A percentile compares a stretch with the other conserved stretches of the same genome.
phyloP scores from a whole-genome alignment of 2,113 vertebrate genomes.

The Atlantisia rogersi region DNA sequence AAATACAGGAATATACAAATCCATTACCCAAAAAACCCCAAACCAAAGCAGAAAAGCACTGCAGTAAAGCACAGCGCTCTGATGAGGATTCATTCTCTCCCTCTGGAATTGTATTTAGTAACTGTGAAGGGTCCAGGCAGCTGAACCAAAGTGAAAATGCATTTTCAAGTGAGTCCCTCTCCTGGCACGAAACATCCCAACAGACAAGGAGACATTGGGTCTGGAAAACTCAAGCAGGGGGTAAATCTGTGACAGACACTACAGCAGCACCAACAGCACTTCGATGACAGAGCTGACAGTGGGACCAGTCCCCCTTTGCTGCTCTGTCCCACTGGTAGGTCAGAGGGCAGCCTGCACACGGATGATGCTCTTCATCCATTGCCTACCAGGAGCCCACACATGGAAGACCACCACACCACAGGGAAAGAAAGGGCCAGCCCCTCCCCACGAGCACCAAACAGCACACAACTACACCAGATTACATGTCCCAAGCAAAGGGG shows the following conservation, averaged over 20 bases:
- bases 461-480: neutral
- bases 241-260: neutral
- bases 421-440: neutral
- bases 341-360: accelerated
- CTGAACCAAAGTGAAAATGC: neutral
- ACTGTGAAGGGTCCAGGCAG: neutral
- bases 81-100: neutral
- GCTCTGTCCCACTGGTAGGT: accelerated
- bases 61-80: neutral
- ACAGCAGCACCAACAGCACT: neutral
- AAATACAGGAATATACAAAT: neutral
- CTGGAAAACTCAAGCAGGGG: neutral
- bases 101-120: neutral
- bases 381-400: no score
- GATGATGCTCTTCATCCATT: neutral
- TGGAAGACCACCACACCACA: neutral
- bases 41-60: neutral
- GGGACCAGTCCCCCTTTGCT: accelerated
- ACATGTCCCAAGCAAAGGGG: no score
- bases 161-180: neutral
- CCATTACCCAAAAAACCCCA: neutral
- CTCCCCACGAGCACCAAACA: neutral
- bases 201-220: accelerated
- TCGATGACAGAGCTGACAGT: neutral
- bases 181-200: neutral